Base-by-base conservation (phyloP, 2,113 vertebrate genomes). In the Leiothrix lutea region DNA sequence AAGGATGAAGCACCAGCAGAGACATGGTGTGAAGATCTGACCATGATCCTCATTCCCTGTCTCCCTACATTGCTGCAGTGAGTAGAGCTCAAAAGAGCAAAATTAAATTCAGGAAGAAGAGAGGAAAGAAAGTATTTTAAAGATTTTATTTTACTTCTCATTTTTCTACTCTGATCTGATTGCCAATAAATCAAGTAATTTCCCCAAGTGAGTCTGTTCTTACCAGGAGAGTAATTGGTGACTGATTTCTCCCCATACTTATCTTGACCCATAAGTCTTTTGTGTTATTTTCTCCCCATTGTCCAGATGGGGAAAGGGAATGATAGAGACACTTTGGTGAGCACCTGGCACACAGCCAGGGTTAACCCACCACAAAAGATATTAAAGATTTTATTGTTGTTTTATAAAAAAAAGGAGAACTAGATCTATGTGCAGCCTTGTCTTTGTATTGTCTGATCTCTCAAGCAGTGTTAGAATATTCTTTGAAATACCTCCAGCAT, bases 401-500 rank as follows among this genome's bases (percentile, higher is more conserved):
- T 74, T 86, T 44, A 66, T 42, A 62, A 1, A 50, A 70, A 93
- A 75, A 26, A 3, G 84, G 35, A 88, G 38, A 83, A 60, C 5
- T 20, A 86, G 20, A 47, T 78, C 31, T 61, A 38, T 72, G 20
- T 40, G 35, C 33, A 92, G 5, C 44, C 24, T 84, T 88, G 24
- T 25, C 44, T 94, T 93, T 94, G 60, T 60, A 50, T 42, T 77
- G 7, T 44, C 67, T 88, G 31, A 77, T 90, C 29, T 94, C 54
- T 88, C 71, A 94, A 77, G n/a, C 31, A 83, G 47, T 44, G 11
- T n/a, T 92, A 71, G 38, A 86, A 74, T 50, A 92, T 48, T 64
- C 48, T 91, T 94, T 91, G 61, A 96, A 89, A 91, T 87, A n/a
- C 5, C 12, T 78, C 86, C 77, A 92, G 15, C 19, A 8, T 45